phyloP scores from a whole-genome alignment of 2,888 invertebrate species.

The Aspidiotus rigidus region DNA sequence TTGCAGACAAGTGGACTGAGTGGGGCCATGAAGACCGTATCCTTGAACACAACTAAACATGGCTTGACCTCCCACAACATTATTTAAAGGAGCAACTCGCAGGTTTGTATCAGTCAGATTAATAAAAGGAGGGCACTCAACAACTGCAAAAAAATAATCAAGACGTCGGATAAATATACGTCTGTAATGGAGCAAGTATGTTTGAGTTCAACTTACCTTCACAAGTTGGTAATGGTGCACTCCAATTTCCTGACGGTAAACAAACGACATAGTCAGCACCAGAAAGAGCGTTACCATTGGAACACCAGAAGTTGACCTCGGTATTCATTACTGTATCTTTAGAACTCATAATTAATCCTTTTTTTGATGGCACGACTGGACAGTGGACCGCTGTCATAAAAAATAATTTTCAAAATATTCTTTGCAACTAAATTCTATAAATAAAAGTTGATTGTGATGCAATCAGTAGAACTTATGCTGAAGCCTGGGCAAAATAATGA shows the following conservation, averaged over 20 bases:
- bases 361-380: slow-evolving; percentile 60
- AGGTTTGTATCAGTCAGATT: slow-evolving; percentile 53
- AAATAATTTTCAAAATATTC: too few species aligned
- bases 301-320: slow-evolving; percentile 62
- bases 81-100: slow-evolving; percentile 62
- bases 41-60: slow-evolving; percentile 71
- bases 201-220: slow-evolving; percentile 54
- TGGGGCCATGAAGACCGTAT: slow-evolving; percentile 63
- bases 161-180: not conserved
- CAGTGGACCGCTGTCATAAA: slow-evolving; percentile 59
- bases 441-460: too few species aligned
- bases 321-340: slow-evolving; percentile 65
- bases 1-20: slow-evolving; percentile 65
- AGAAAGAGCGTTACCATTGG: slow-evolving; percentile 69
- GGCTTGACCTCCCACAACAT: slow-evolving; percentile 70
- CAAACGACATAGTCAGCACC: slow-evolving; percentile 65
- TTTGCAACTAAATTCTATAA: too few species aligned
- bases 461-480: too few species aligned
- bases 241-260: slow-evolving; percentile 80
- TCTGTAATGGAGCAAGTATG: not conserved
- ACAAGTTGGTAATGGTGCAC: slow-evolving; percentile 68
- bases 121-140: slow-evolving; percentile 68
- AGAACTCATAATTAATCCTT: slow-evolving; percentile 63
- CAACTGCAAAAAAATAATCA: slow-evolving; percentile 47
- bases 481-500: too few species aligned